Evolutionary conservation across 2,888 invertebrate genomes (phyloP).

Genomic region (Clostera curtula): DNA sequence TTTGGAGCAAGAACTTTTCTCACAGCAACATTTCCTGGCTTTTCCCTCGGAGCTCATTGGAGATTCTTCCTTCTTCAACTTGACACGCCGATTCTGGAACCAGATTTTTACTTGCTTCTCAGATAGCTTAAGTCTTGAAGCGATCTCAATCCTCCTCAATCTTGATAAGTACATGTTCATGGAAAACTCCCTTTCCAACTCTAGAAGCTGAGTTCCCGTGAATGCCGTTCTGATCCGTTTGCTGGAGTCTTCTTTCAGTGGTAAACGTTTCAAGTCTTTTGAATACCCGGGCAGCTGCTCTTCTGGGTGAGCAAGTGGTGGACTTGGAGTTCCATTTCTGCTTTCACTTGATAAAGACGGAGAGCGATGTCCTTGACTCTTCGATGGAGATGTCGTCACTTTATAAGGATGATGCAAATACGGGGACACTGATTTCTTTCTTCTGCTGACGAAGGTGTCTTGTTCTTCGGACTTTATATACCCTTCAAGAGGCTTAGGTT

Average conservation of each 20-base stretch:
- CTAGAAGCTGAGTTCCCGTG: conserved; percentile 90
- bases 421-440: conserved; percentile 62
- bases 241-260: conserved; percentile 79
- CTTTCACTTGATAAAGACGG: conserved; percentile 64
- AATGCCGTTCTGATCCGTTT: conserved; percentile 95
- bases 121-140: conserved; percentile 88
- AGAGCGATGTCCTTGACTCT: conserved; percentile 58
- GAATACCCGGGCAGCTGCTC: conserved; percentile 62
- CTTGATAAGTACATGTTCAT: conserved; percentile 93
- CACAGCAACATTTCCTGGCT: conserved; percentile 55
- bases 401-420: conserved; percentile 61
- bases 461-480: conserved; percentile 51
- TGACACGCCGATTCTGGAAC: conserved; percentile 96
- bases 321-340: conserved; percentile 73
- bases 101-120: conserved; percentile 97
- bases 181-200: conserved; percentile 91
- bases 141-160: conserved; percentile 92
- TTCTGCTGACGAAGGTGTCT: conserved; percentile 48
- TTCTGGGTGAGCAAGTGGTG: conserved; percentile 61
- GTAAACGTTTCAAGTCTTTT: conserved; percentile 59
- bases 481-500: conserved; percentile 38
- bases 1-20: conserved; percentile 46
- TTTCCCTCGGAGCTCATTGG: conserved; percentile 56
- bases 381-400: conserved; percentile 50
- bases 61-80: conserved; percentile 91